Percentiles rank a stretch among this genome's conserved stretches.
Evolutionary conservation across 2,888 invertebrate genomes (phyloP).

Genomic region (Slavum lentiscoides): DNA sequence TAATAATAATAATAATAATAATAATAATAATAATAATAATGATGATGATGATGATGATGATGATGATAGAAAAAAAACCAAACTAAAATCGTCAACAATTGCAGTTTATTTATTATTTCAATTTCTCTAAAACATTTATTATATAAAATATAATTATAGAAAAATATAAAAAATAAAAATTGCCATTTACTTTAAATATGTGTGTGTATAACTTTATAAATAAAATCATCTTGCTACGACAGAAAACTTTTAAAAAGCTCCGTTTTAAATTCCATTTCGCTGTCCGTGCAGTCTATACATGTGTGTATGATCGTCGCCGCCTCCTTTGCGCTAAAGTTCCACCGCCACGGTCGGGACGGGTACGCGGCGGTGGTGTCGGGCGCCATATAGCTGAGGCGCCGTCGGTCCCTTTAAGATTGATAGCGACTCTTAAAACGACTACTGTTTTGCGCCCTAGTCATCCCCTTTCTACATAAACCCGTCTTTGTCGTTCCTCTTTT

Average conservation of each 20-base stretch:
- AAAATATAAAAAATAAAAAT: not conserved
- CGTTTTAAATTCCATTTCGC: not conserved
- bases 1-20: no score
- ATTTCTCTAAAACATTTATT: slow-evolving; percentile 5
- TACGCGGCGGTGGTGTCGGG: slow-evolving; percentile 32
- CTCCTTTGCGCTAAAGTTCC: slow-evolving; percentile 15
- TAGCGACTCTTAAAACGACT: slow-evolving; percentile 42
- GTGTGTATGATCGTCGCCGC: not conserved
- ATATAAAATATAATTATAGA: slow-evolving; percentile 18
- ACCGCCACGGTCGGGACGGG: slow-evolving; percentile 2
- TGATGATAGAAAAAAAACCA: no score
- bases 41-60: no score
- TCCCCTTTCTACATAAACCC: not conserved
- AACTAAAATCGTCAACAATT: slow-evolving; percentile 13
- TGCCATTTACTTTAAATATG: not conserved
- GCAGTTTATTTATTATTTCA: slow-evolving; percentile 7
- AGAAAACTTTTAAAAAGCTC: slow-evolving; percentile 29
- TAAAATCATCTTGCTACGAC: slow-evolving; percentile 1
- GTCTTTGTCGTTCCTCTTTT: not conserved
- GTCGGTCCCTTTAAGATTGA: slow-evolving; percentile 50
- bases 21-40: no score
- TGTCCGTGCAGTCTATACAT: not conserved
- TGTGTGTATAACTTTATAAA: slow-evolving; percentile 24
- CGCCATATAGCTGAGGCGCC: slow-evolving; percentile 52
- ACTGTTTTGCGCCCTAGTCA: not conserved